phyloP scores from a whole-genome alignment of 2,797 vertebrate species.

The Paratrypauchen microcephalus region DNA sequence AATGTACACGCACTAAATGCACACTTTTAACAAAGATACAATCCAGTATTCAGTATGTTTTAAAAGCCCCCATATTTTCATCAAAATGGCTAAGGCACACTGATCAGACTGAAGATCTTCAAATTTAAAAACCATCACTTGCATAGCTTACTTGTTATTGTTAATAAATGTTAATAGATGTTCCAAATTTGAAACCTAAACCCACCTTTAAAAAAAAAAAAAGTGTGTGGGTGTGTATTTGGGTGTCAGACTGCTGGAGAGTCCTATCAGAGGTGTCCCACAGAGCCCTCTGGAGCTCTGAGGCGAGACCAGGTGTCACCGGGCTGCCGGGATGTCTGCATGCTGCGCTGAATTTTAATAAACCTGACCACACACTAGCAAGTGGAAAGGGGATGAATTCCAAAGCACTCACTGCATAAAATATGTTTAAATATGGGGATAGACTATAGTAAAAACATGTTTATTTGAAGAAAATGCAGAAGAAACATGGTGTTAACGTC shows the following conservation, averaged over 20 bases:
- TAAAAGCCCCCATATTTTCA: too few relatives aligned
- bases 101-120: too few relatives aligned
- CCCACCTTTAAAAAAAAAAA: not conserved
- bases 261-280: conserved; percentile 54
- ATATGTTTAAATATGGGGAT: not conserved
- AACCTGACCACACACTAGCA: conserved; percentile 39
- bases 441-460: not conserved
- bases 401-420: conserved; percentile 7
- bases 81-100: too few relatives aligned
- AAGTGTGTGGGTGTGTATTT: conserved; percentile 5
- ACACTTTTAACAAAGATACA: too few relatives aligned
- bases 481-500: not conserved
- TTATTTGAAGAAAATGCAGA: not conserved
- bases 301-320: conserved; percentile 74
- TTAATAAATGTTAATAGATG: not conserved
- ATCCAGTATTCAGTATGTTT: too few relatives aligned
- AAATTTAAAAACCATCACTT: too few relatives aligned
- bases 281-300: conserved; percentile 54
- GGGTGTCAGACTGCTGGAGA: conserved; percentile 38
- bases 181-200: conserved; percentile 16
- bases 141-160: too few relatives aligned
- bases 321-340: conserved; percentile 42
- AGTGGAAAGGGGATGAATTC: not conserved
- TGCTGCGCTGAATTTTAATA: conserved; percentile 65
- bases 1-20: too few relatives aligned